Evolutionary conservation across 2,888 invertebrate species (phyloP).

Genomic region (Mayetiola destructor): DNA sequence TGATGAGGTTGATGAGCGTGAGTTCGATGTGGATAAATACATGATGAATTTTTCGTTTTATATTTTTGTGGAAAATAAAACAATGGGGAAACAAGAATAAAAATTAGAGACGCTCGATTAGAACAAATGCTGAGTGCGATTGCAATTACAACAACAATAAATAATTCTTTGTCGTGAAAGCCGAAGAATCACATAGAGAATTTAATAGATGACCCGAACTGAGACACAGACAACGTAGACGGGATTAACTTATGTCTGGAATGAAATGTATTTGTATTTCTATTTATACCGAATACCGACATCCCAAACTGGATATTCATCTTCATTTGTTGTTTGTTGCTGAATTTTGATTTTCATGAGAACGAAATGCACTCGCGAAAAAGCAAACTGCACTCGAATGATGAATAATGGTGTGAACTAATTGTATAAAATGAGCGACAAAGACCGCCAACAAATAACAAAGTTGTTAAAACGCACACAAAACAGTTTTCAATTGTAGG

Average conservation of each 20-base stretch:
- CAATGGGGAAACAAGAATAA: neutral
- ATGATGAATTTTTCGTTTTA: no score
- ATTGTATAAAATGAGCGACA: constrained; percentile 11
- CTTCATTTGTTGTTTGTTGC: neutral
- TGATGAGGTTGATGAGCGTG: no score
- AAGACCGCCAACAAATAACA: constrained; percentile 9
- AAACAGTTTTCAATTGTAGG: neutral
- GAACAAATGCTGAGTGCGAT: constrained; percentile 2
- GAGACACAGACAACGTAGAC: neutral
- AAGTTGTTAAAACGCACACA: constrained; percentile 2
- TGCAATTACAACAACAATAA: constrained; percentile 3
- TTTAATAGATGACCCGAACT: no score
- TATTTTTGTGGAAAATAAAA: no score
- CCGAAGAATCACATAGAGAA: no score
- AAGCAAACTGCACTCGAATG: neutral
- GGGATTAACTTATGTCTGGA: neutral
- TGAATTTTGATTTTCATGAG: constrained; percentile 8
- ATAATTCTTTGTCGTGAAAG: no score
- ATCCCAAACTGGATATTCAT: no score
- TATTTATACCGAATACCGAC: no score
- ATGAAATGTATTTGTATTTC: neutral
- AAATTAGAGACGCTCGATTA: constrained; percentile 8
- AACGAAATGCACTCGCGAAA: constrained; percentile 6
- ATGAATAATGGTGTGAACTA: neutral
- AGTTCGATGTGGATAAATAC: no score